Base-by-base conservation (phyloP, 2,797 vertebrate species). In the Spinus olivaceus region DNA sequence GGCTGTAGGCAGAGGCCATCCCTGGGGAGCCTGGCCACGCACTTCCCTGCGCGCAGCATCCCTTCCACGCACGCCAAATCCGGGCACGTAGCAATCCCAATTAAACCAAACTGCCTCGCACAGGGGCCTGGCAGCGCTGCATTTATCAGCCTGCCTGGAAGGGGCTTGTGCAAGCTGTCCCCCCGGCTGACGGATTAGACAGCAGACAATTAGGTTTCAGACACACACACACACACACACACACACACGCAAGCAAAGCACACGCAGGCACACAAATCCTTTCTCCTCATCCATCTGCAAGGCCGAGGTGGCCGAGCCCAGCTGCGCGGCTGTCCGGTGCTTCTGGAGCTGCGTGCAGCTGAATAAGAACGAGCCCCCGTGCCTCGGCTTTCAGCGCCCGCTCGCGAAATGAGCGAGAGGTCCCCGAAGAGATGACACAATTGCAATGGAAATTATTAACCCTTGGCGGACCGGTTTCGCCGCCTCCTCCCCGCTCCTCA, bases 151-250 rank as follows among this genome's bases (percentile, higher is more conserved):
- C 95, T 86, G 97, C 97, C 80, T 77, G 95, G 97, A 97, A 96
- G 97, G 96, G 91, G 95, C 97, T 96, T 69, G 60, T 90, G 95
- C 95, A 97, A 97, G 97, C 97, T 98, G 97, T 97, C 97, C 97
- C 96, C 96, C 81, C 88, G 85, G 97, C 97, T 98, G 98, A 98
- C 96, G 84, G 98, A 98, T 98, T 98, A 98, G 97, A 96, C 98
- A 97, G 97, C 96, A 97, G 97, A 98, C 98, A 98, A 98, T 98
- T 98, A 97, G 97, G 96, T 97, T 98, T 97, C 96, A 96, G 96
- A 93, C 91, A 23, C 92, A 23, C 90, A 94, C 91, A 93, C 91
- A 23, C 92, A 23, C 90, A 41, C 64, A n/a, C 72, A 41, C 39
- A 0, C 67, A 6, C 3, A 19, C 86, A 49, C 49, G 80, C 72